Evolutionary conservation across 2,797 vertebrate species (phyloP), one percentile per base, ranked within the genome.

Genomic region (Simalia tracyae): DNA sequence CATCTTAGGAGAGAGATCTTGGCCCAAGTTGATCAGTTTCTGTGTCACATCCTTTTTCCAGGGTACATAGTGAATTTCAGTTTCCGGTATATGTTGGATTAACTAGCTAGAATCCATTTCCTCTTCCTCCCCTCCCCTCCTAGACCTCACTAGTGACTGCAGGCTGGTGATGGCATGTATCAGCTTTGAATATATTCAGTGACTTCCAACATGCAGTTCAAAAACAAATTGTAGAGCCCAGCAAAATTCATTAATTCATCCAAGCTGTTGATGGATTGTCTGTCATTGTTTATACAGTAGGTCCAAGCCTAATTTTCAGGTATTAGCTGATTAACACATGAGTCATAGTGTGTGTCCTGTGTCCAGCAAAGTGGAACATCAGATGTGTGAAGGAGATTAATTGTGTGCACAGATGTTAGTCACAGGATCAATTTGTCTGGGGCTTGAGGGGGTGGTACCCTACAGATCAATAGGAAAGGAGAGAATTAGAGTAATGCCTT

Each of bases 321-420:
- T 96, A 96, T 95, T 84, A 90, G 96, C 95, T 97, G 96, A 97
- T 97, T 97, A 97, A 97, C 96, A 96, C 94, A 96, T 93, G 96
- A 96, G 95, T 96, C 95, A 94, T 95, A 94, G 95, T 96, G 94
- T 95, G 95, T 97, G 94, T 95, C 96, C 95, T 96, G 50, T 96
- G 96, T 96, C 97, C 95, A 96, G 96, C 93, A 97, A 97, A 96
- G 95, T 94, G 94, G 95, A 96, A 95, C 94, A 96, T 97, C 96
- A 96, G 94, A 96, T 93, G 93, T 97, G 96, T 96, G 96, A 97
- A 96, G 89, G 87, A 96, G 96, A 96, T 97, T 97, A 97, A 97
- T 96, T 97, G 96, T 93, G 96, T 95, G 93, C 95, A 95, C 94
- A 97, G 96, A 97, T 97, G 97, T 96, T 97, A 96, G 96, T 97